A percentile compares a stretch with the other conserved stretches of the same genome.
Evolutionary conservation across 2,888 invertebrate genomes (phyloP).

Genomic region (Peribatodes rhomboidaria): DNA sequence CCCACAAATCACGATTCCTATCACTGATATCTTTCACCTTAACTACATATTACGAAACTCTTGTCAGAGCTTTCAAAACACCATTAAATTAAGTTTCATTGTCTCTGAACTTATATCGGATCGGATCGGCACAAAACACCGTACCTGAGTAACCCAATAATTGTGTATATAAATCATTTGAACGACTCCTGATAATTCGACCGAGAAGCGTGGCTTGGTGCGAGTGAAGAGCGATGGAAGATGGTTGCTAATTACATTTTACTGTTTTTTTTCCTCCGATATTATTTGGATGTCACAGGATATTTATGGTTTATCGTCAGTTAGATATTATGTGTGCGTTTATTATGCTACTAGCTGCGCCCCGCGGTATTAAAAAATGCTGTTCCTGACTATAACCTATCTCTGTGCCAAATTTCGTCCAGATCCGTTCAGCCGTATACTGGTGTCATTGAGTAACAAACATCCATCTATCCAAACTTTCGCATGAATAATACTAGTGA

Average conservation of each 20-base stretch:
- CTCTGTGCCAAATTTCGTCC: too few species aligned
- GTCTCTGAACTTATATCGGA: conserved; percentile 81
- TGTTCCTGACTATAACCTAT: too few species aligned
- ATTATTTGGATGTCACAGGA: background rate
- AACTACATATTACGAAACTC: conserved; percentile 39
- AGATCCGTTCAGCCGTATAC: too few species aligned
- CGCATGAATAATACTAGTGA: too few species aligned
- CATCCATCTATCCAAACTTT: too few species aligned
- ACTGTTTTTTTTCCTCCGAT: background rate
- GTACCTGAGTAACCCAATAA: conserved; percentile 86
- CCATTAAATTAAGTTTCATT: conserved; percentile 81
- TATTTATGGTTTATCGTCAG: background rate
- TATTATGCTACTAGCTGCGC: too few species aligned
- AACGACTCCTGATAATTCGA: conserved; percentile 86
- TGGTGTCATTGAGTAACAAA: too few species aligned
- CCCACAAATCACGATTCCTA: conserved; percentile 45
- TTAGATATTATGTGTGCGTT: too few species aligned
- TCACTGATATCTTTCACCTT: conserved; percentile 32
- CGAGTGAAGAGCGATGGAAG: conserved; percentile 45
- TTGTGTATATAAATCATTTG: conserved; percentile 86
- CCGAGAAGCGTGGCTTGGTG: conserved; percentile 68
- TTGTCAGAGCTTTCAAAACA: conserved; percentile 63
- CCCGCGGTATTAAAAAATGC: too few species aligned
- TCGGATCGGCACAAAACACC: conserved; percentile 82
- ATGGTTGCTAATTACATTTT: conserved; percentile 12